phyloP scores from a whole-genome alignment of 2,797 vertebrate genomes.

The Chaunax sp. region DNA sequence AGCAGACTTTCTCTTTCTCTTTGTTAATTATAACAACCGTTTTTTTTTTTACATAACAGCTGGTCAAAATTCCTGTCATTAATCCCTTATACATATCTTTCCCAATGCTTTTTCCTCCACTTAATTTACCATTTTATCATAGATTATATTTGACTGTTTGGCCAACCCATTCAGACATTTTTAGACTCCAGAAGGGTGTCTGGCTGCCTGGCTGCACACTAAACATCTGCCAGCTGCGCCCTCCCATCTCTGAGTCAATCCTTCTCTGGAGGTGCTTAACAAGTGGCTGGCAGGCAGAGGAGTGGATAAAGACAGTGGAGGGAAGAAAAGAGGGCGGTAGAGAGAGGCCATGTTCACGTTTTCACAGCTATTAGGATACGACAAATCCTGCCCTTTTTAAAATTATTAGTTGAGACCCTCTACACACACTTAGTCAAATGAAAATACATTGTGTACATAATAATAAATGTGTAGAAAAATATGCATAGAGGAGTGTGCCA shows the following conservation, averaged over 20 bases:
- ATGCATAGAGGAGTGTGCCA: no score
- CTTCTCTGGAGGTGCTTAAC: conserved; percentile 23
- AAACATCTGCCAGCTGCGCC: conserved; percentile 31
- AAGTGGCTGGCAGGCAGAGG: conserved; percentile 37
- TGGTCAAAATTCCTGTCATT: conserved; percentile 4
- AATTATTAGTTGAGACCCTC: no score
- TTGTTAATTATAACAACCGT: not conserved
- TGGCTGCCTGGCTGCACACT: conserved; percentile 1
- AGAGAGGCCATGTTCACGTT: not conserved
- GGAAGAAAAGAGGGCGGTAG: not conserved
- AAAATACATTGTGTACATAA: no score
- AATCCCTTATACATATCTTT: not conserved
- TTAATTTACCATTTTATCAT: not conserved
- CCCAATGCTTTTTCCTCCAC: conserved; percentile 1
- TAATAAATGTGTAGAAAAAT: no score
- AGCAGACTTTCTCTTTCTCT: not conserved
- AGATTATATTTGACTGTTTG: not conserved
- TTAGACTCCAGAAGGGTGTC: conserved; percentile 7
- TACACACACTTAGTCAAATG: no score
- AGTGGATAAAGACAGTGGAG: conserved; percentile 18
- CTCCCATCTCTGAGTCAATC: conserved; percentile 35
- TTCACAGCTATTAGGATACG: not conserved
- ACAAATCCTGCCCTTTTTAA: not conserved
- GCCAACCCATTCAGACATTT: not conserved
- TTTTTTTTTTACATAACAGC: no score